Percentiles rank a stretch among this genome's conserved stretches.
Conservation (phyloP, 2,888 invertebrate species). For the Catocala nupta region DNA sequence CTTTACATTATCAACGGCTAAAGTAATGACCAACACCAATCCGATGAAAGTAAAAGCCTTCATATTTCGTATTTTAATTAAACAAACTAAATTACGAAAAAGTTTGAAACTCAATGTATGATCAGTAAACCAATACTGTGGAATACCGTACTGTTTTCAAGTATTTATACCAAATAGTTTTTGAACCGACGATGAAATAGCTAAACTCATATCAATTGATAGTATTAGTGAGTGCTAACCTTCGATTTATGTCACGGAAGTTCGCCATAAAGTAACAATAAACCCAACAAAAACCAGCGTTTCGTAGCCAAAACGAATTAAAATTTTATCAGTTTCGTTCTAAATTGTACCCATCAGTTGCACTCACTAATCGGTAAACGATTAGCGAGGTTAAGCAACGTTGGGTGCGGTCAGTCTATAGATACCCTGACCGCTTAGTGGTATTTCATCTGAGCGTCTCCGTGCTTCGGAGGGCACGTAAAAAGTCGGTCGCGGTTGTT, state of each 20-base stretch:
- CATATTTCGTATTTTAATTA: constrained; percentile 6
- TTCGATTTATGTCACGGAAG: constrained; percentile 47
- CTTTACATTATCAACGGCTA: constrained; percentile 33
- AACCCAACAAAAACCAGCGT: constrained; percentile 16
- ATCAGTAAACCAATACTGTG: constrained; percentile 10
- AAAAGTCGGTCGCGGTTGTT: too few species aligned
- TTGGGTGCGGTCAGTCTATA: too few species aligned
- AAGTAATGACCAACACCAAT: constrained; percentile 13
- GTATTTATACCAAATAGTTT: constrained; percentile 41
- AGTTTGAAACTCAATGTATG: neutral
- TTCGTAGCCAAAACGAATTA: constrained; percentile 29
- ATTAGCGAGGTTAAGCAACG: too few species aligned
- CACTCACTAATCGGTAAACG: too few species aligned
- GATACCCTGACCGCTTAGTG: too few species aligned
- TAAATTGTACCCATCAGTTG: too few species aligned
- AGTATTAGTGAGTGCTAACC: constrained; percentile 31
- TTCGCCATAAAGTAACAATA: constrained; percentile 39
- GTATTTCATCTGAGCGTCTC: too few species aligned
- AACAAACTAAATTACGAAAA: neutral
- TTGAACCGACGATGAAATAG: constrained; percentile 39
- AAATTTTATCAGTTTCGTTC: constrained; percentile 13
- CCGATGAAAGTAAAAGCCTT: neutral
- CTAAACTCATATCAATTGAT: constrained; percentile 32
- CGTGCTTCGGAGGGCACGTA: too few species aligned
- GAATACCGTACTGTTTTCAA: neutral